Base-by-base conservation (phyloP, 2,113 vertebrate species). In the Chaetops frenatus region DNA sequence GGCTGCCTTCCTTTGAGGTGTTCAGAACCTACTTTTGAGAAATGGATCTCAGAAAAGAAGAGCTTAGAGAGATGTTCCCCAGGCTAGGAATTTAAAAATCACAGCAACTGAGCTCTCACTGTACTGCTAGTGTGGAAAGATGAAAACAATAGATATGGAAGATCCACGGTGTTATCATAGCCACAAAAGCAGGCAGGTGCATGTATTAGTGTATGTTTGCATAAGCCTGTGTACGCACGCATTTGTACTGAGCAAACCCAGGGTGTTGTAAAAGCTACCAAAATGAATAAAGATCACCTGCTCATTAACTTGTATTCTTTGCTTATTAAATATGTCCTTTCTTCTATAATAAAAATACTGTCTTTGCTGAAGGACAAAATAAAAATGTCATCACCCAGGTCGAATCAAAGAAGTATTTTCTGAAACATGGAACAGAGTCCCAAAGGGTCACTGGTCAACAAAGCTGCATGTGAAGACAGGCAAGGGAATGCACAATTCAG, bases 61-160 rank as follows among this genome's bases (percentile, higher is more conserved):
- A 81, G 53, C 77, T 86, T 58, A 74, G 51, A 83, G 80, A 86
- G 38, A 70, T 40, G 28, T 28, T 76, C 58, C 62, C 31, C 56
- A 90, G 81, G 90, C 67, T 83, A 91, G 88, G 84, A 95, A 91
- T 58, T 92, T 90, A 42, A 88, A 92, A 81, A 96, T 95, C 90
- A 88, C 50, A 94, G 79, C 42, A 70, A 66, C 12, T 51, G 74
- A 88, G 51, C 42, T 73, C 71, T 96, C 42, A 44, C 21, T 72
- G 42, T 54, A 50, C 28, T 73, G 42, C 78, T 70, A 25, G n/a
- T 35, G 25, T 80, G 71, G 47, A 80, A 92, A 82, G 50, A 61
- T 0, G 0, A 79, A 86, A 92, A 88, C 56, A 89, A 61, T 5
- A 22, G 86, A 51, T 84, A 79, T 1, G 5, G 78, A 71, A 82